Percentiles rank a stretch among this genome's conserved stretches.
phyloP scores from a whole-genome alignment of 2,797 vertebrate species.

The Phaenicophaeus curvirostris region DNA sequence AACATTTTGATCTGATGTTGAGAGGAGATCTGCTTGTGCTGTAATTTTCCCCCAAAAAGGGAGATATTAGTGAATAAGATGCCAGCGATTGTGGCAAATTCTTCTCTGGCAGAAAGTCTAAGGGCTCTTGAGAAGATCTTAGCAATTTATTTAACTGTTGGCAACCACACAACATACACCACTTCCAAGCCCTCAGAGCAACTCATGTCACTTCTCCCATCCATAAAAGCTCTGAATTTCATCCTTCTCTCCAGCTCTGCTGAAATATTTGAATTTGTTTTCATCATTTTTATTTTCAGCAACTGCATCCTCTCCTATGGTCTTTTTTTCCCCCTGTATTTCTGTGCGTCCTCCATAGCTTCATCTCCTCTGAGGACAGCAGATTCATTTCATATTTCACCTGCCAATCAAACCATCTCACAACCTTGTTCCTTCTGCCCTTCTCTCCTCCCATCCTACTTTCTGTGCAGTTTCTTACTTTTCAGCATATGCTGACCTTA shows the following conservation, averaged over 20 bases:
- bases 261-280: neutral
- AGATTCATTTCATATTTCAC: neutral
- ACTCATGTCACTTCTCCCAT: neutral
- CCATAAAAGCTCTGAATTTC: conserved; percentile 20
- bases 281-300: neutral
- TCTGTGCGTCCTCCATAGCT: neutral
- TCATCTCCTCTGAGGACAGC: neutral
- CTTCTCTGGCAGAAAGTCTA: neutral
- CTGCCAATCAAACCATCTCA: neutral
- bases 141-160: conserved; percentile 15
- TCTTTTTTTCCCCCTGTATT: neutral
- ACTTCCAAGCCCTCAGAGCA: neutral
- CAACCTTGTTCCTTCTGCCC: neutral
- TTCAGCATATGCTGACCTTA: neutral
- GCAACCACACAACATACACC: neutral
- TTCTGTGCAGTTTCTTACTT: neutral
- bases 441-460: neutral
- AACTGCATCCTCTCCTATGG: neutral
- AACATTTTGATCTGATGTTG: neutral
- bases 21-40: neutral
- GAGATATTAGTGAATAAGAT: neutral
- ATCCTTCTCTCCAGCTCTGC: neutral
- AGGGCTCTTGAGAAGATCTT: neutral
- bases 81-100: neutral
- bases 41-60: neutral